Evolutionary conservation across 2,113 vertebrate genomes (phyloP).

Genomic region (Nesoenas mayeri): DNA sequence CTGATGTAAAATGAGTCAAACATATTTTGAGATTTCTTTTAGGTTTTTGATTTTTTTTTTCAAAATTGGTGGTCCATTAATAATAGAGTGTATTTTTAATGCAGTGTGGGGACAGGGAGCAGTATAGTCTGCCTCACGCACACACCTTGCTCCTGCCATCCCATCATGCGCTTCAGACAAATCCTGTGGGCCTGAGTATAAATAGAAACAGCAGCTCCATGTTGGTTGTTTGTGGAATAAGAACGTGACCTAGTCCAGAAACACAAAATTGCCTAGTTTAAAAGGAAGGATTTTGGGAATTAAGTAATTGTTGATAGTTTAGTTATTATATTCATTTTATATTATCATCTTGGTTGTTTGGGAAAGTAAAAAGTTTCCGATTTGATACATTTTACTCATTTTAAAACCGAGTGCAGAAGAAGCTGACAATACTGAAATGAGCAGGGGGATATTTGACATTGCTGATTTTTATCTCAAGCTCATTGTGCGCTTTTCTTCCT

Average conservation of each 20-base stretch:
- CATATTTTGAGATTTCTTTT: neutral
- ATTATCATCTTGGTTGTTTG: neutral
- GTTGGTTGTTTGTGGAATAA: neutral
- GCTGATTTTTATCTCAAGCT: neutral
- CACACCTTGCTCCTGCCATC: neutral
- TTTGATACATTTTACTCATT: neutral
- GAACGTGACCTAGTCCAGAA: neutral
- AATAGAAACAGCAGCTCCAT: neutral
- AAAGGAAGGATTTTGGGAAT: neutral
- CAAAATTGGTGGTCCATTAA: neutral
- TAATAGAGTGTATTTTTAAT: neutral
- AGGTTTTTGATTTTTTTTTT: neutral
- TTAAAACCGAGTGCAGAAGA: neutral
- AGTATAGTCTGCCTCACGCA: neutral
- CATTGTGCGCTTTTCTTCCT: neutral
- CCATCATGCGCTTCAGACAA: neutral
- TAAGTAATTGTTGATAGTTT: neutral
- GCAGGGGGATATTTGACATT: neutral
- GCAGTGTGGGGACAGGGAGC: neutral
- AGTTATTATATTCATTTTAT: neutral
- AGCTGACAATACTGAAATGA: neutral
- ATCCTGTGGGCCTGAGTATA: neutral
- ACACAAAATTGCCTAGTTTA: neutral
- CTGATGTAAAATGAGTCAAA: neutral
- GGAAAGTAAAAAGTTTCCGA: neutral